Percentiles rank a stretch among this genome's conserved stretches.
Conservation (phyloP, 2,113 vertebrate species). For the Lethenteron reissneri region DNA sequence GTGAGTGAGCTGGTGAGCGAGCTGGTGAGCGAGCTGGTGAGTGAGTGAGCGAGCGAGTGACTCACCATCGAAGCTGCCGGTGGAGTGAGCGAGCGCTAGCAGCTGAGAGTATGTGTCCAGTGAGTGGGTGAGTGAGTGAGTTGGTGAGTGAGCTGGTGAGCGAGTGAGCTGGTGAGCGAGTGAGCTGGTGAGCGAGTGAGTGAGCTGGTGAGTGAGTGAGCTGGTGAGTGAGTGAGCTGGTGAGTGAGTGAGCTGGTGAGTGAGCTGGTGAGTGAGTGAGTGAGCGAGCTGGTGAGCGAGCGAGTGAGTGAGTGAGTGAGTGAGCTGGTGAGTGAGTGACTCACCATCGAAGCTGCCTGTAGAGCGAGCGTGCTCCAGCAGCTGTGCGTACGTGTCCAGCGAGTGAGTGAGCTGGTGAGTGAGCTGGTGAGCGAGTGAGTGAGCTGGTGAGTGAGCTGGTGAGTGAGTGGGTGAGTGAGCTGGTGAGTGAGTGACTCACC, state of each 20-base stretch:
- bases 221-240: neutral
- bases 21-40: too few species aligned
- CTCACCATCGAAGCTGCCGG: too few species aligned
- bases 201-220: too few species aligned
- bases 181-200: too few species aligned
- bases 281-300: neutral
- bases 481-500: neutral
- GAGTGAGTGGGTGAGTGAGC: too few species aligned
- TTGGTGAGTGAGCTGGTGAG: too few species aligned
- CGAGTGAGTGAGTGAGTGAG: neutral
- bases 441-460: slow-evolving; percentile 58
- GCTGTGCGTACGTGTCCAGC: slow-evolving; percentile 48
- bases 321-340: neutral
- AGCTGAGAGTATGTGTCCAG: too few species aligned
- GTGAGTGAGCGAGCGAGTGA: too few species aligned
- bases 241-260: neutral
- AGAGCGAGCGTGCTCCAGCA: neutral
- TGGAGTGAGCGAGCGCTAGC: too few species aligned
- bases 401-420: slow-evolving; percentile 66
- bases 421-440: neutral
- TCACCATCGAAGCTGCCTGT: neutral
- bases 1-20: too few species aligned
- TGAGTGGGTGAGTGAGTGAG: too few species aligned
- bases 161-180: too few species aligned
- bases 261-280: neutral